phyloP scores from a whole-genome alignment of 2,888 invertebrate genomes.

The Xylocampa areola region DNA sequence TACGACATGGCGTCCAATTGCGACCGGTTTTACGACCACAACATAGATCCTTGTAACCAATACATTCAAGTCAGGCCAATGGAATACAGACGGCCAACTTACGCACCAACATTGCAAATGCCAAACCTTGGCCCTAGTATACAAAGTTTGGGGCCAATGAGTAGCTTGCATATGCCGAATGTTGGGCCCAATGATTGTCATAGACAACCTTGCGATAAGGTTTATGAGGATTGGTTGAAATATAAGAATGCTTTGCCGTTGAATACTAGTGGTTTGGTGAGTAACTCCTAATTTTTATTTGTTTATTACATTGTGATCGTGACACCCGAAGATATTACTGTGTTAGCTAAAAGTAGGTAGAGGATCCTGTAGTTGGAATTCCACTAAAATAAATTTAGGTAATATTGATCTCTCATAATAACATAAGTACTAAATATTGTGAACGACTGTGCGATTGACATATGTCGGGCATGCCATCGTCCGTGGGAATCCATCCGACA shows the following conservation, averaged over 20 bases:
- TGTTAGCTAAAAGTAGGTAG: too few relatives aligned
- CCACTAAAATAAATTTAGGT: too few relatives aligned
- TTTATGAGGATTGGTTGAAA: conserved; percentile 90
- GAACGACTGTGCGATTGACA: too few relatives aligned
- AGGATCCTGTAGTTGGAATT: too few relatives aligned
- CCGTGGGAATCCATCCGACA: too few relatives aligned
- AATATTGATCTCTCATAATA: too few relatives aligned
- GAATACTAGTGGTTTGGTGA: conserved; percentile 84
- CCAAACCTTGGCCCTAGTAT: conserved; percentile 75
- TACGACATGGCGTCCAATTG: conserved; percentile 78
- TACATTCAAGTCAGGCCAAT: conserved; percentile 82
- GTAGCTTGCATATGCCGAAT: conserved; percentile 59
- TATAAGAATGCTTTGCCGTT: conserved; percentile 85
- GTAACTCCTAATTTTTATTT: conserved; percentile 52
- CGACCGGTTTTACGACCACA: conserved; percentile 80
- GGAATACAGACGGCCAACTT: conserved; percentile 75
- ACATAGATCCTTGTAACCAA: conserved; percentile 79
- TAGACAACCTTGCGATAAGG: conserved; percentile 80
- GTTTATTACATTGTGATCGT: not conserved
- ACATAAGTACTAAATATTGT: too few relatives aligned
- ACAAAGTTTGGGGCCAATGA: conserved; percentile 71
- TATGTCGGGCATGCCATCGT: too few relatives aligned
- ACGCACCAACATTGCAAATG: conserved; percentile 65
- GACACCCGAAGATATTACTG: too few relatives aligned
- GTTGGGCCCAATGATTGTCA: conserved; percentile 79